Base-by-base conservation (phyloP, 2,797 vertebrate genomes). In the Sitta carolinensis region DNA sequence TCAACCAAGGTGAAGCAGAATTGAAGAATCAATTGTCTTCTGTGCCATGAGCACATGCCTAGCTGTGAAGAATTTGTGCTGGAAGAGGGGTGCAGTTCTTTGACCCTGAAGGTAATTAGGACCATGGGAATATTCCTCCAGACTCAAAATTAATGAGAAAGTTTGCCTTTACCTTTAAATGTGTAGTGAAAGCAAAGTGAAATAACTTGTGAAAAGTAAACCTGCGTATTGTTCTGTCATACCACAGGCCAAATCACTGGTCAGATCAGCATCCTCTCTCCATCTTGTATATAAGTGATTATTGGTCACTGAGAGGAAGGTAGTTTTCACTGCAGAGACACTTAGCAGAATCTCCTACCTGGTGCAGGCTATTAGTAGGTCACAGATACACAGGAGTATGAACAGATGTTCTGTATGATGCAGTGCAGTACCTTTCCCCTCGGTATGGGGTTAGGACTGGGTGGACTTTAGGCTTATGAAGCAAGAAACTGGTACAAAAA, bases 201-300 rank as follows among this genome's bases (percentile, higher is more conserved):
- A 76, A 76, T 61, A 58, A 55, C 21, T 47, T 58, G 27, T 36
- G 9, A 68, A 67, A 72, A 42, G 9, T 54, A 34, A 81, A 42
- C 1, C 12, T 51, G 13, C n/a, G 21, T 36, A 14, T 52, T 38
- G 10, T 16, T 48, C 18, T 29, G 10, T 50, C 36, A 36, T 27
- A n/a, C 18, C 17, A 25, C 15, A 9, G 7, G 8, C 38, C 63
- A 45, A 40, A n/a, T n/a, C 51, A 19, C 17, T 43, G 36, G 13
- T 50, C 5, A 1, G 36, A 45, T 21, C 29, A 43, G 43, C 19
- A n/a, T 75, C 23, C 11, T 50, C 12, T 14, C 43, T 57, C 36
- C 4, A 4, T 22, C 19, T 22, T 18, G 26, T 45, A 42, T 3
- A 0, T 13, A 9, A 19, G 22, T 25, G 14, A n/a, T 30, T 16